These are phyloP conservation scores for Lutraria lutraria DNA, from an alignment of 2,888 invertebrate species.

Conservation along the genomic window DNA sequence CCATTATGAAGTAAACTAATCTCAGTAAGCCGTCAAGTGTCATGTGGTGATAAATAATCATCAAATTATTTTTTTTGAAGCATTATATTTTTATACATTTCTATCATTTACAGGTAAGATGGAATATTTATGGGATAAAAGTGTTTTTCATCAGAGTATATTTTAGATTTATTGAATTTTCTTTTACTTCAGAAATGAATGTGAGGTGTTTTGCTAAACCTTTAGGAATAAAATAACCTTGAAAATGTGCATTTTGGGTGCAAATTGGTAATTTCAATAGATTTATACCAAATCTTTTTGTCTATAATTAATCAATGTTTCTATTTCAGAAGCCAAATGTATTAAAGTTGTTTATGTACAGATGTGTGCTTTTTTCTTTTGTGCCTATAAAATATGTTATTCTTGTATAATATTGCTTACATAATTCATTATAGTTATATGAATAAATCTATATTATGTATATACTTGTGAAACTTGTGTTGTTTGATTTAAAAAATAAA, in stretches of 20 bases:
- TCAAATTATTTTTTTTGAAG: conserved; percentile 12
- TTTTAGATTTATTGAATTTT: background rate
- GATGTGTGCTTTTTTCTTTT: background rate
- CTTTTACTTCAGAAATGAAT: background rate
- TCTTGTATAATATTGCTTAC: background rate
- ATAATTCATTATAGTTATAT: background rate
- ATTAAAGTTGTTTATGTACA: too few species aligned
- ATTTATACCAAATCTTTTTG: too few species aligned
- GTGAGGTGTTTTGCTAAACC: background rate
- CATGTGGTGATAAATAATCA: background rate
- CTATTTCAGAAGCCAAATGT: too few species aligned
- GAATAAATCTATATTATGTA: background rate
- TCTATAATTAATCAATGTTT: too few species aligned
- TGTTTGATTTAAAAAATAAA: conserved; percentile 14
- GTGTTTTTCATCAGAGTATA: background rate
- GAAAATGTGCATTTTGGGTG: too few species aligned
- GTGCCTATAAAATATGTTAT: background rate
- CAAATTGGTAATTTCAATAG: too few species aligned
- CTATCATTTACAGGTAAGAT: background rate
- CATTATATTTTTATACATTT: background rate
- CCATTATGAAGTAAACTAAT: background rate
- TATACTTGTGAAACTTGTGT: background rate
- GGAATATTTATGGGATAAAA: background rate
- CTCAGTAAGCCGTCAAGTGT: background rate
- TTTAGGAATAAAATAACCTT: background rate